Base-by-base conservation (phyloP, 2,113 vertebrate species). In the Phylloscopus trochiloides region DNA sequence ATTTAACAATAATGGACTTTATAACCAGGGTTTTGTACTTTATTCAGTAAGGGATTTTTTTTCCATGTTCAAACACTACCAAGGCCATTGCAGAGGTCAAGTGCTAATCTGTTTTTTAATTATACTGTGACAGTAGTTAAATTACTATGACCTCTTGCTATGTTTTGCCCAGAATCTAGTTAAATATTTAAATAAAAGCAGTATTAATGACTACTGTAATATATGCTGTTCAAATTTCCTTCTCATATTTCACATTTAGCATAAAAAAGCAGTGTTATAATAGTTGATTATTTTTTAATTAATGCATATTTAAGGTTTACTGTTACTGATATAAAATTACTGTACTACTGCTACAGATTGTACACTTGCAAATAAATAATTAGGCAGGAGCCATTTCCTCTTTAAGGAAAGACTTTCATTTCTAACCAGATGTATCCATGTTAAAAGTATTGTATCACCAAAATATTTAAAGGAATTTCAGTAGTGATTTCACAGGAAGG, bases 101-200 rank as follows among this genome's bases (percentile, higher is more conserved):
- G 51, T 66, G 32, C 28, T 83, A 85, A 86, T 72, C 77, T 86
- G 17, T 10, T 45, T 51, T 90, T 83, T 88, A 80, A 95, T 92
- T 93, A 93, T 19, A 77, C 70, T 17, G 29, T 59, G 61, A 74
- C 54, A 67, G 50, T 68, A 91, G 71, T 81, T 95, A 88, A 96
- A 91, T 94, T 75, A 93, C 82, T 67, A 47, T 61, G 71, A 86
- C 42, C 43, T 88, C 62, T 77, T 88, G 32, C 29, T 86, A 21
- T n/a, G 77, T 72, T 90, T 83, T 75, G 55, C 50, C 36, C 62
- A 47, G 67, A 79, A 75, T 51, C 77, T 47, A 87, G 63, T 86
- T 75, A 89, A 78, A 91, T 90, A 93, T 48, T 76, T 86, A 87
- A 89, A 89, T 84, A 78, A 66, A 79, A 88, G 38, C 40, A 70